These are phyloP conservation scores for Torymus tubicola DNA, from an alignment of 2,888 invertebrate species.

Conservation along the genomic window DNA sequence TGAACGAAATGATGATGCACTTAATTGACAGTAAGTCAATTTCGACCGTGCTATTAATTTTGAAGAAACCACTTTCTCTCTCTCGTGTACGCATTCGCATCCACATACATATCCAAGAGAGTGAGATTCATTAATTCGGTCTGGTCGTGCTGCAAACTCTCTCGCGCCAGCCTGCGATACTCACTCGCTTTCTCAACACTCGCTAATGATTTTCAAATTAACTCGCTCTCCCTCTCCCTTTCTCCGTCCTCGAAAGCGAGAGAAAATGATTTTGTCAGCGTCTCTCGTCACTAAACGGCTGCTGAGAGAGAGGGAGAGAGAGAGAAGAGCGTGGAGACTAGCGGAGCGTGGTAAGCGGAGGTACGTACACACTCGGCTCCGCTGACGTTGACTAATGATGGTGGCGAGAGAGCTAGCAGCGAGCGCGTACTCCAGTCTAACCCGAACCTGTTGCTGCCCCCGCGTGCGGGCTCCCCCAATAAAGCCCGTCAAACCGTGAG, in stretches of 20 bases:
- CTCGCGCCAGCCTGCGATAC: not conserved
- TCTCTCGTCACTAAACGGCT: conserved; percentile 28
- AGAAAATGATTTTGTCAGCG: conserved; percentile 51
- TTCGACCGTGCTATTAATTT: conserved; percentile 26
- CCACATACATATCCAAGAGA: too few relatives aligned
- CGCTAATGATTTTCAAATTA: conserved; percentile 55
- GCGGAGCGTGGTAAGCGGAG: conserved; percentile 35
- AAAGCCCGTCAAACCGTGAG: conserved; percentile 73
- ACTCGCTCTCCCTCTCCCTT: not conserved
- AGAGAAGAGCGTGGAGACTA: conserved; percentile 45
- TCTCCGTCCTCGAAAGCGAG: conserved; percentile 10
- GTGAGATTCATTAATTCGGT: conserved; percentile 33
- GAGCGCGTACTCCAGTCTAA: conserved; percentile 70
- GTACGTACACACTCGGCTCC: conserved; percentile 62
- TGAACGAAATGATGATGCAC: not conserved
- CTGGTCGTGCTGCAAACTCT: not conserved
- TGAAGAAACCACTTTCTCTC: not conserved
- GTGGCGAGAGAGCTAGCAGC: conserved; percentile 73
- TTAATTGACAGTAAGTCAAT: conserved; percentile 28
- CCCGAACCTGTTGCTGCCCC: conserved; percentile 75
- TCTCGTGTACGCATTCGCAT: too few relatives aligned
- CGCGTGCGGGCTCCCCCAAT: conserved; percentile 64
- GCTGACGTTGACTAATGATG: conserved; percentile 76
- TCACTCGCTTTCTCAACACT: not conserved
- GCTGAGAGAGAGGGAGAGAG: conserved; percentile 31